phyloP scores from a whole-genome alignment of 1,140 invertebrate genomes.

The Eumeta japonica region DNA sequence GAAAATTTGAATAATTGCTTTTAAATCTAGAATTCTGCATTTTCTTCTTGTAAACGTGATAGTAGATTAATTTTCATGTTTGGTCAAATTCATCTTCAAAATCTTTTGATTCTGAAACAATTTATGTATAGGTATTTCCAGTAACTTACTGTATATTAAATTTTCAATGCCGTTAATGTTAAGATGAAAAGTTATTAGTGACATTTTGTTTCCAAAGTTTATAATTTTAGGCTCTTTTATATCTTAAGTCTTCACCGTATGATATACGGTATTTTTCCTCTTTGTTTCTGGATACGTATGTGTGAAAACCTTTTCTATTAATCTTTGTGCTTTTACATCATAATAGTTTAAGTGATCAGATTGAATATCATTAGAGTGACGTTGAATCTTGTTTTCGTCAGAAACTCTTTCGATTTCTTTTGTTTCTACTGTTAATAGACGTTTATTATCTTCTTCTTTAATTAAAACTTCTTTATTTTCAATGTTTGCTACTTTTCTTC shows the following conservation, averaged over 20 bases:
- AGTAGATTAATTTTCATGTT: constrained; percentile 41
- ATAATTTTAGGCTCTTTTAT: constrained; percentile 35
- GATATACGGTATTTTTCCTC: constrained; percentile 33
- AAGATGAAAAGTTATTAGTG: constrained; percentile 39
- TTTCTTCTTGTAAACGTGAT: too few relatives aligned
- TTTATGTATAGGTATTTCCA: constrained; percentile 32
- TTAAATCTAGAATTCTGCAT: constrained; percentile 35
- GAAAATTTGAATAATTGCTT: constrained; percentile 38
- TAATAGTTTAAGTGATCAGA: background rate
- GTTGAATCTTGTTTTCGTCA: background rate
- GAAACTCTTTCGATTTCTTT: background rate
- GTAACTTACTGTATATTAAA: constrained; percentile 25
- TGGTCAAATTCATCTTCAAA: constrained; percentile 22
- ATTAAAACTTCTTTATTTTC: too few relatives aligned
- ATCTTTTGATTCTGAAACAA: constrained; percentile 26
- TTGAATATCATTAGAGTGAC: background rate
- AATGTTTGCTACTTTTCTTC: too few relatives aligned
- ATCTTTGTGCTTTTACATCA: background rate
- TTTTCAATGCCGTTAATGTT: constrained; percentile 35
- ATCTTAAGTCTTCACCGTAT: constrained; percentile 33
- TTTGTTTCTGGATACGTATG: constrained; percentile 25
- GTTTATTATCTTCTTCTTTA: too few relatives aligned
- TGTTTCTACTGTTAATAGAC: too few relatives aligned
- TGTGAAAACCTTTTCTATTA: too few relatives aligned
- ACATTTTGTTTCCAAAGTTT: constrained; percentile 32